These are phyloP conservation scores for Nycticebus coucang DNA, from an alignment of 2,113 vertebrate genomes.

Conservation along the genomic window DNA sequence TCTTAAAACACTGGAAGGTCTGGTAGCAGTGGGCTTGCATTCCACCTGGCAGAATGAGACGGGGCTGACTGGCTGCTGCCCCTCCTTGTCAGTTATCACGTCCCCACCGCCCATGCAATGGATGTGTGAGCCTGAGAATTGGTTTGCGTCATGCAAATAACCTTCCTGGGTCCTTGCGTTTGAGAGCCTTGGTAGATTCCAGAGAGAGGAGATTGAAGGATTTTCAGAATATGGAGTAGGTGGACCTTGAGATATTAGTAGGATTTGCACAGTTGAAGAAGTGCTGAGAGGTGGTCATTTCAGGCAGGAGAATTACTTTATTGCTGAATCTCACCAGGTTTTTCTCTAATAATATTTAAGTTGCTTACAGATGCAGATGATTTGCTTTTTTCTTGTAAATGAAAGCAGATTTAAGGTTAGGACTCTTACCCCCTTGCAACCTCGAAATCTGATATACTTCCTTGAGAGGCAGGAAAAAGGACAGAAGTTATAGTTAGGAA, in stretches of 20 bases:
- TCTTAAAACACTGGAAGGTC: not conserved
- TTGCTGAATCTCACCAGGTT: conserved; percentile 11
- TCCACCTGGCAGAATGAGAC: accelerated
- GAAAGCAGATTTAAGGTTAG: conserved; percentile 25
- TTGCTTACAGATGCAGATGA: not conserved
- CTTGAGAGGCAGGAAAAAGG: not conserved
- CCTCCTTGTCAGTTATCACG: accelerated
- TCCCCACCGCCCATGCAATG: accelerated
- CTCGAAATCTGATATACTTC: not conserved
- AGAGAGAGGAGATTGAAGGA: not conserved
- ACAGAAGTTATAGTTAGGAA: not conserved
- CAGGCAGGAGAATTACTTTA: not conserved
- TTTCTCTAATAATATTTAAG: conserved; percentile 53
- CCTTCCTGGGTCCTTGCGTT: not conserved
- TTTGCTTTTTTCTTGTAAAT: conserved; percentile 5
- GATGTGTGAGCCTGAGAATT: not conserved
- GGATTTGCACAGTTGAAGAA: not conserved
- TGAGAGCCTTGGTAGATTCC: not conserved
- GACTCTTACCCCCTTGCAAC: not conserved
- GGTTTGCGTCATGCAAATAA: not conserved
- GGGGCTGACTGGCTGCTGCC: not conserved
- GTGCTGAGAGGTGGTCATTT: not conserved
- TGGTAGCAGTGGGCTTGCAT: not conserved
- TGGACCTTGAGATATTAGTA: not conserved
- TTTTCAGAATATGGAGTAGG: not conserved